A percentile compares a stretch with the other conserved stretches of the same genome.
Conservation (phyloP, 1,140 invertebrate genomes). For the Lycorma delicatula region DNA sequence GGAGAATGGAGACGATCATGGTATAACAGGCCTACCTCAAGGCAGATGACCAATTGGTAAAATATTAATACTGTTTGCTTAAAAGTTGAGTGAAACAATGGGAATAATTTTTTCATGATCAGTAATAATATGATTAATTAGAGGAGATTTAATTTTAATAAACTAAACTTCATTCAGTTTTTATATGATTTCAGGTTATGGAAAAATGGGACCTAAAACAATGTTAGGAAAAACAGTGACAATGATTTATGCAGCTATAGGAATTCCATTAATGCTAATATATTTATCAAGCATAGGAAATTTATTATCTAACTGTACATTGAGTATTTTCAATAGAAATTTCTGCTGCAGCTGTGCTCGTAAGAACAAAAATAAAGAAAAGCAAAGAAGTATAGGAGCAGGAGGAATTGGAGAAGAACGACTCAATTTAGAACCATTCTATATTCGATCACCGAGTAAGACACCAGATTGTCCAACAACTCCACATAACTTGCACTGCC, state of each 20-base stretch:
- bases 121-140: too few species aligned
- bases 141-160: too few species aligned
- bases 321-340: slow-evolving; percentile 75
- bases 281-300: slow-evolving; percentile 78
- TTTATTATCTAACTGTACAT: slow-evolving; percentile 70
- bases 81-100: too few species aligned
- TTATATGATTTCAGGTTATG: slow-evolving; percentile 83
- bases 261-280: slow-evolving; percentile 84
- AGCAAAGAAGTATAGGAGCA: slow-evolving; percentile 66
- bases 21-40: too few species aligned
- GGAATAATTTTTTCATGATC: too few species aligned
- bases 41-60: too few species aligned
- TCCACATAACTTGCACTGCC: too few species aligned
- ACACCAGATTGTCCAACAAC: too few species aligned
- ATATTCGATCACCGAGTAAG: slow-evolving; percentile 48
- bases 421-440: slow-evolving; percentile 74
- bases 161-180: too few species aligned
- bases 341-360: slow-evolving; percentile 73
- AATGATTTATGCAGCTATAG: slow-evolving; percentile 79
- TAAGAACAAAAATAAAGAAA: slow-evolving; percentile 71
- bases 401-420: slow-evolving; percentile 63
- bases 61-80: too few species aligned
- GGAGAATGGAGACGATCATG: too few species aligned
- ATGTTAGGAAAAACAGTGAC: slow-evolving; percentile 74
- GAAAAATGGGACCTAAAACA: slow-evolving; percentile 69